These are phyloP conservation scores for Cygnus buccinator DNA, from an alignment of 2,113 vertebrate genomes.

Conservation along the genomic window DNA sequence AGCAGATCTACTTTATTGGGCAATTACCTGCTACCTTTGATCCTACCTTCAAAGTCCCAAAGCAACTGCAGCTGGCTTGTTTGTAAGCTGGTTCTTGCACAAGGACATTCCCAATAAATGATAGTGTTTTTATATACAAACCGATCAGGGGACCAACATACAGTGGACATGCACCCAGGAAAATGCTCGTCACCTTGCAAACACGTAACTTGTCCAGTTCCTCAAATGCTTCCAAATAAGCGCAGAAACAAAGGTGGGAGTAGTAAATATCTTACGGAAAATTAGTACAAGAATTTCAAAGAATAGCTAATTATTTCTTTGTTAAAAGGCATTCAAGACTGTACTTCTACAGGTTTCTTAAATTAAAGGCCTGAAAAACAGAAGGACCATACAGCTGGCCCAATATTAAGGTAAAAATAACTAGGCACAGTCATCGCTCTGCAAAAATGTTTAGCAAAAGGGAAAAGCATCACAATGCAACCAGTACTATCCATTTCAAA, in stretches of 20 bases:
- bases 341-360: background rate
- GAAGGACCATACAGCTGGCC: background rate
- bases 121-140: background rate
- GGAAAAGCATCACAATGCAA: background rate
- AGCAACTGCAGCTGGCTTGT: background rate
- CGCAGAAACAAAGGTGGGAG: background rate
- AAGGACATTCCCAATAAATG: background rate
- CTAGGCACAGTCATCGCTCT: background rate
- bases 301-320: background rate
- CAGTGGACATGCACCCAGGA: background rate
- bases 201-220: background rate
- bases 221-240: background rate
- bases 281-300: background rate
- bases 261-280: background rate
- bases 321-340: background rate
- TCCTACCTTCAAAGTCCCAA: background rate
- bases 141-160: background rate
- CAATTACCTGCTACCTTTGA: constrained; percentile 24
- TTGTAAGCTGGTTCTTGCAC: background rate
- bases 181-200: background rate
- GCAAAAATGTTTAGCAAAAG: background rate
- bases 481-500: background rate
- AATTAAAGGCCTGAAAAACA: background rate
- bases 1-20: constrained; percentile 5
- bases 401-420: background rate